Evolutionary conservation across 2,113 vertebrate species (phyloP).

Genomic region (Lagopus muta): DNA sequence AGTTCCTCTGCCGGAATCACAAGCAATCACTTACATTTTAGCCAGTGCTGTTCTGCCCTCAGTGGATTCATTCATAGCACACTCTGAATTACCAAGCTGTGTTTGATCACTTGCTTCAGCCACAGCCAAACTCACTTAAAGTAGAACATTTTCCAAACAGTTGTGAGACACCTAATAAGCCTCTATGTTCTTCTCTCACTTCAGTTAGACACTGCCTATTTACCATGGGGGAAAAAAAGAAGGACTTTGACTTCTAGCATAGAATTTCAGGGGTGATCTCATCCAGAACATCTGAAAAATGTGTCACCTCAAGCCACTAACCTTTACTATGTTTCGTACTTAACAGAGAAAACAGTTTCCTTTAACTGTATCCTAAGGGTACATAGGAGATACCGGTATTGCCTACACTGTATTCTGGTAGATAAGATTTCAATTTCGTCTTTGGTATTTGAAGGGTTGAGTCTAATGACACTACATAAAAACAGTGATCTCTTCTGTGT

Average conservation of each 20-base stretch:
- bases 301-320: constrained; percentile 41
- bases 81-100: background rate
- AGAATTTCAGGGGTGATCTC: constrained; percentile 58
- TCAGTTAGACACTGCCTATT: constrained; percentile 19
- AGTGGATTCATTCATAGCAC: background rate
- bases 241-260: constrained; percentile 47
- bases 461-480: background rate
- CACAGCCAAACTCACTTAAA: background rate
- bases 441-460: background rate
- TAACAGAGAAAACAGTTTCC: constrained; percentile 59
- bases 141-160: constrained; percentile 16
- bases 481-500: background rate
- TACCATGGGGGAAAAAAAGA: background rate
- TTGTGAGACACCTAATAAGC: constrained; percentile 16
- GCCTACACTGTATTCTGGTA: constrained; percentile 5
- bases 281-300: constrained; percentile 63
- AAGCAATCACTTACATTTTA: background rate
- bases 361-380: background rate
- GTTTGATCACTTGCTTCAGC: background rate
- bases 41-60: background rate
- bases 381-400: background rate
- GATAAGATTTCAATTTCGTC: constrained; percentile 55
- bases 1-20: constrained; percentile 35
- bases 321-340: constrained; percentile 38
- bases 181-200: background rate